A percentile compares a stretch with the other conserved stretches of the same genome.
Conservation (phyloP, 2,888 invertebrate species). For the Polyploca ridens region DNA sequence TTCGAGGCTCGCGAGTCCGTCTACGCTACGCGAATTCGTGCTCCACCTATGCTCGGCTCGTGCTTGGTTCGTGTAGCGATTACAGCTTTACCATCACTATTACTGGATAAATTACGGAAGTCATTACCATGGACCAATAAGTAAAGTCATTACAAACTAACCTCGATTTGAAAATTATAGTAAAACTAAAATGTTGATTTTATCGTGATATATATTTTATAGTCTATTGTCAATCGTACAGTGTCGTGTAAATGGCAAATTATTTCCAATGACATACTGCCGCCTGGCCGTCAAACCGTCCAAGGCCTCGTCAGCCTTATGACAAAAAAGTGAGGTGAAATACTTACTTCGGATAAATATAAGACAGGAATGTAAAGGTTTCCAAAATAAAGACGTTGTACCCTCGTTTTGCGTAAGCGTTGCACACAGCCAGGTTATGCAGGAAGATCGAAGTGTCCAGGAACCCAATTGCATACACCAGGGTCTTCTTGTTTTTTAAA, state of each 20-base stretch:
- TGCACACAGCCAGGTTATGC: constrained; percentile 63
- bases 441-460: constrained; percentile 63
- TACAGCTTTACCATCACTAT: no score
- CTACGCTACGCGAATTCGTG: no score
- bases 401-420: constrained; percentile 61
- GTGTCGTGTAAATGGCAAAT: neutral
- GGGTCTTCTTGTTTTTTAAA: constrained; percentile 65
- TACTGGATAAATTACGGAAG: neutral
- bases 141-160: neutral
- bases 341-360: constrained; percentile 77
- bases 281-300: no score
- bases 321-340: neutral
- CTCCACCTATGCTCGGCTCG: no score
- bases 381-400: constrained; percentile 75
- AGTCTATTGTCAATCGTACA: neutral
- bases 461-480: constrained; percentile 68
- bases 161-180: neutral
- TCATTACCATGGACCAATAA: neutral
- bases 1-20: no score
- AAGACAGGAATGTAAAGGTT: constrained; percentile 60
- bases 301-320: no score
- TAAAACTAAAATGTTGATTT: neutral
- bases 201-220: neutral
- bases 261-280: constrained; percentile 18
- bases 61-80: no score